phyloP scores from a whole-genome alignment of 1,140 invertebrate species.

The Archivesica marissinica region DNA sequence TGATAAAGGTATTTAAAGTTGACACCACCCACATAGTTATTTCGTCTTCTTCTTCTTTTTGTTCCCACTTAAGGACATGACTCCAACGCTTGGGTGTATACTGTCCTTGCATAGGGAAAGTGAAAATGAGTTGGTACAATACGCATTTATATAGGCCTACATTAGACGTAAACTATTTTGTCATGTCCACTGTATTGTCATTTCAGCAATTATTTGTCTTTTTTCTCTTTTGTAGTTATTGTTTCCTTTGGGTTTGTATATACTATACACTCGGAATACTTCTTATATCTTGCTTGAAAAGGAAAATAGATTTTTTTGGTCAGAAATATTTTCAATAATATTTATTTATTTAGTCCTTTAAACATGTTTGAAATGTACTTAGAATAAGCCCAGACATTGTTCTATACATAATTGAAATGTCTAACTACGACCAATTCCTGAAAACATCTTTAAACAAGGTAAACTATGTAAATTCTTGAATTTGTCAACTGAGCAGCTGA shows the following conservation, averaged over 20 bases:
- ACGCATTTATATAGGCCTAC: no score
- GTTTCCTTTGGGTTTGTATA: not conserved
- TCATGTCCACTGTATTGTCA: no score
- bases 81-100: no score
- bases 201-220: no score
- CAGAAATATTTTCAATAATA: not conserved
- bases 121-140: no score
- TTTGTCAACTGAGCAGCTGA: conserved; percentile 27
- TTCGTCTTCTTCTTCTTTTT: no score
- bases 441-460: conserved; percentile 66
- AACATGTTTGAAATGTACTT: not conserved
- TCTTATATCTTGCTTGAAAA: not conserved
- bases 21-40: no score
- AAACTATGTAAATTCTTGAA: not conserved
- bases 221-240: no score
- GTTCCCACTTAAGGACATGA: no score
- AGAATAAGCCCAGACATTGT: not conserved
- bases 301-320: not conserved
- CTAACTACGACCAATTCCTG: conserved; percentile 57
- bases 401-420: conserved; percentile 9
- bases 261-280: not conserved
- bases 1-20: no score
- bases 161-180: no score
- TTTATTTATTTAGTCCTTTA: not conserved
- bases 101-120: no score